These are phyloP conservation scores for Camponotus pennsylvanicus DNA, from an alignment of 1,140 invertebrate genomes.

Conservation along the genomic window DNA sequence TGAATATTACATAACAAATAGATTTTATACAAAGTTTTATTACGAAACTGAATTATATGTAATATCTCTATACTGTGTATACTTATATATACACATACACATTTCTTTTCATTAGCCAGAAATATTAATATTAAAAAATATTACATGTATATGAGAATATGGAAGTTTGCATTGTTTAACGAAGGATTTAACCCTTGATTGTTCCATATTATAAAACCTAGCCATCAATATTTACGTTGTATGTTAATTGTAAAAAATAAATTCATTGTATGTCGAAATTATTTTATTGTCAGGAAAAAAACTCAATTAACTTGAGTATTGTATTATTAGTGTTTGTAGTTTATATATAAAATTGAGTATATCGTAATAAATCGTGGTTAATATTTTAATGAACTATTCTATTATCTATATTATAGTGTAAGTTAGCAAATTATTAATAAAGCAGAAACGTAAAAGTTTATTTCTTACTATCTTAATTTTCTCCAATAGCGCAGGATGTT, in stretches of 20 bases:
- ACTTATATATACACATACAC: constrained; percentile 63
- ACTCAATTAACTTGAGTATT: constrained; percentile 49
- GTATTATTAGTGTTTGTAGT: constrained; percentile 20
- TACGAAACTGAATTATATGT: constrained; percentile 67
- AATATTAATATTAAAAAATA: constrained; percentile 74
- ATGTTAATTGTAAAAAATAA: constrained; percentile 38
- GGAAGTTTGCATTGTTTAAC: constrained; percentile 65
- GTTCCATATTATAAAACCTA: constrained; percentile 61
- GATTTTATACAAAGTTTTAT: constrained; percentile 71
- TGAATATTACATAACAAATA: constrained; percentile 67
- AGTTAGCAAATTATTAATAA: constrained; percentile 37
- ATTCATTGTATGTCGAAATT: constrained; percentile 54
- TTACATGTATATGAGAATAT: constrained; percentile 59
- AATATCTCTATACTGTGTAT: constrained; percentile 70
- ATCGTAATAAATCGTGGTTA: constrained; percentile 21
- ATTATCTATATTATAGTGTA: constrained; percentile 38
- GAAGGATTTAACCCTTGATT: constrained; percentile 75
- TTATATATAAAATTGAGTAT: constrained; percentile 44
- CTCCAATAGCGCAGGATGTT: not conserved
- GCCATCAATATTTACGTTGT: constrained; percentile 46
- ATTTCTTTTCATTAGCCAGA: constrained; percentile 61
- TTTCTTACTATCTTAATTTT: not conserved
- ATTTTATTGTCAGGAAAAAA: constrained; percentile 59
- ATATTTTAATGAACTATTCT: constrained; percentile 32
- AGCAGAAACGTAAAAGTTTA: constrained; percentile 29